Evolutionary conservation across 2,113 vertebrate genomes (phyloP).

Genomic region (Emydocephalus ijimae): DNA sequence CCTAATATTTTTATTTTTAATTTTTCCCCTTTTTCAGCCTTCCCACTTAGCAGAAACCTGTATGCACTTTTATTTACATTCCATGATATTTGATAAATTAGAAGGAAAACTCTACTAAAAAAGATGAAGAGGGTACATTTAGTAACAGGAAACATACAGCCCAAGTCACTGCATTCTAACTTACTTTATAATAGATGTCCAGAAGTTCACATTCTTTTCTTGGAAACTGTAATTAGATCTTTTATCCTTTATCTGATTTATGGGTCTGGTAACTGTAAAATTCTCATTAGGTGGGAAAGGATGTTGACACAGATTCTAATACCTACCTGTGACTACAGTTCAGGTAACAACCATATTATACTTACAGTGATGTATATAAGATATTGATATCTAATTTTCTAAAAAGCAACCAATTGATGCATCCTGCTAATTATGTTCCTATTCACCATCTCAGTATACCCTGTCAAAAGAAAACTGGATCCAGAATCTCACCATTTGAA

Average conservation of each 20-base stretch:
- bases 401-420: slow-evolving; percentile 1
- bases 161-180: slow-evolving; percentile 26
- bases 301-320: slow-evolving; percentile 7
- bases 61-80: not conserved
- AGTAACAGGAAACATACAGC: slow-evolving; percentile 34
- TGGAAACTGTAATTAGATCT: slow-evolving; percentile 32
- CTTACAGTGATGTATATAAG: not conserved
- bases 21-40: not conserved
- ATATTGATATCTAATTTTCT: not conserved
- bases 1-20: not conserved
- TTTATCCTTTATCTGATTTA: slow-evolving; percentile 28
- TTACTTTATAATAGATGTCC: slow-evolving; percentile 33
- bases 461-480: not conserved
- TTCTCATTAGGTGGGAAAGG: slow-evolving; percentile 3
- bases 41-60: not conserved
- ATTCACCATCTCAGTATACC: not conserved
- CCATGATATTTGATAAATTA: slow-evolving; percentile 41
- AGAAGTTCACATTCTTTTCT: slow-evolving; percentile 30
- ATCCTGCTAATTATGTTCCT: not conserved
- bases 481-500: not conserved
- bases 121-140: slow-evolving; percentile 24
- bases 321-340: not conserved
- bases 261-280: slow-evolving; percentile 30
- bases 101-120: slow-evolving; percentile 23
- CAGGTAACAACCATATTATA: slow-evolving; percentile 6